Evolutionary conservation across 2,797 vertebrate genomes (phyloP).

Genomic region (Micropoecilia bifurca): DNA sequence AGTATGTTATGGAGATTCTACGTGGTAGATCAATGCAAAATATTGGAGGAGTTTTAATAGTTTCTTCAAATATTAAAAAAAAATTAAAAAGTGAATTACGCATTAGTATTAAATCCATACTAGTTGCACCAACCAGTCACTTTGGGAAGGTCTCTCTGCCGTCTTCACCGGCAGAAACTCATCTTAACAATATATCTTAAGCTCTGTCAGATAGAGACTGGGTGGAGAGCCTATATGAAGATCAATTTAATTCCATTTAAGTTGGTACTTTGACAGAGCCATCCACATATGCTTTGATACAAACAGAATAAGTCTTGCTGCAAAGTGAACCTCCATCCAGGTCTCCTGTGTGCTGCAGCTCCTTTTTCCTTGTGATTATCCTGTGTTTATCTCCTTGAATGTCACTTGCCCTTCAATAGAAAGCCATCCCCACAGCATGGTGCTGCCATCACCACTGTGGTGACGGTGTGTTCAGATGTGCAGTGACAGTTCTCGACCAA

Average conservation of each 20-base stretch:
- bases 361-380: not conserved
- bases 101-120: not conserved
- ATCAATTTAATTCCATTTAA: not conserved
- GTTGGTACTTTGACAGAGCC: not conserved
- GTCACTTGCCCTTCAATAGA: not conserved
- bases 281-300: not conserved
- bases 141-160: not conserved
- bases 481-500: not conserved
- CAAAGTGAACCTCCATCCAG: not conserved
- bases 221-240: not conserved
- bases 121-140: not conserved
- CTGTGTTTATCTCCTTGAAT: not conserved
- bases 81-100: not conserved
- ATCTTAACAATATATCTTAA: not conserved
- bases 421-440: not conserved
- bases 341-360: not conserved
- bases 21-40: not conserved
- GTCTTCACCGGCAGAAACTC: not conserved
- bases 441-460: not conserved
- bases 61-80: not conserved
- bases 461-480: not conserved
- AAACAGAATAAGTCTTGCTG: not conserved
- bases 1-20: not conserved
- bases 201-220: not conserved
- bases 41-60: not conserved